Evolutionary conservation across 2,113 vertebrate genomes (phyloP).

Genomic region (Sula dactylatra): DNA sequence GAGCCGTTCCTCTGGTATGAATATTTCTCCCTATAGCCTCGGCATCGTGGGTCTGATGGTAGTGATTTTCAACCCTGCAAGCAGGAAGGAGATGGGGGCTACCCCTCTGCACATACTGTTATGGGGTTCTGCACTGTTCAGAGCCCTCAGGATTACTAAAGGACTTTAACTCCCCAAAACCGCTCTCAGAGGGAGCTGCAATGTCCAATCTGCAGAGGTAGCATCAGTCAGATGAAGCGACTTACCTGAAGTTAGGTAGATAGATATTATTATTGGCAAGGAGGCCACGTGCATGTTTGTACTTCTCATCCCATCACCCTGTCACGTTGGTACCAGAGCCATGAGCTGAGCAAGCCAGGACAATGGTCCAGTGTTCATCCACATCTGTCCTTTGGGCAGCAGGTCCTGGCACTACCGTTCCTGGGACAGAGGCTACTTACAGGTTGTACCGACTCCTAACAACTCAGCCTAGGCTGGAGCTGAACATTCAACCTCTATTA

Average conservation of each 20-base stretch:
- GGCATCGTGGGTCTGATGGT: rapidly evolving
- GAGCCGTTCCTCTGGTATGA: background rate
- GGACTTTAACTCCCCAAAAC: background rate
- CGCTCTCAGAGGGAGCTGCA: background rate
- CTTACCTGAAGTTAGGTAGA: background rate
- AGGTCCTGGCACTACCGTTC: background rate
- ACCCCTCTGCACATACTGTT: background rate
- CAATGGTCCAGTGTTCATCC: background rate
- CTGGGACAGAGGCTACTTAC: background rate
- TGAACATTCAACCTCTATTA: background rate
- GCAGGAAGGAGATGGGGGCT: background rate
- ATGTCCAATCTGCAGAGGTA: rapidly evolving
- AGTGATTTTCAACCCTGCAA: background rate
- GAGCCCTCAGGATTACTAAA: background rate
- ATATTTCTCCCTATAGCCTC: background rate
- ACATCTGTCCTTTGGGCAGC: background rate
- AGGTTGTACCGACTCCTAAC: background rate
- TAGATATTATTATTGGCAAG: background rate
- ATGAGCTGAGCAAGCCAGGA: background rate
- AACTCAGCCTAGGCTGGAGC: background rate
- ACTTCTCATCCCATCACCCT: background rate
- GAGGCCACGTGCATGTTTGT: rapidly evolving
- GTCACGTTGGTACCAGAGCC: background rate
- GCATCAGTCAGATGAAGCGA: rapidly evolving
- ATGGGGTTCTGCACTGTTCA: background rate